phyloP scores from a whole-genome alignment of 2,888 invertebrate species.

The Lissocephala sabroskyi region DNA sequence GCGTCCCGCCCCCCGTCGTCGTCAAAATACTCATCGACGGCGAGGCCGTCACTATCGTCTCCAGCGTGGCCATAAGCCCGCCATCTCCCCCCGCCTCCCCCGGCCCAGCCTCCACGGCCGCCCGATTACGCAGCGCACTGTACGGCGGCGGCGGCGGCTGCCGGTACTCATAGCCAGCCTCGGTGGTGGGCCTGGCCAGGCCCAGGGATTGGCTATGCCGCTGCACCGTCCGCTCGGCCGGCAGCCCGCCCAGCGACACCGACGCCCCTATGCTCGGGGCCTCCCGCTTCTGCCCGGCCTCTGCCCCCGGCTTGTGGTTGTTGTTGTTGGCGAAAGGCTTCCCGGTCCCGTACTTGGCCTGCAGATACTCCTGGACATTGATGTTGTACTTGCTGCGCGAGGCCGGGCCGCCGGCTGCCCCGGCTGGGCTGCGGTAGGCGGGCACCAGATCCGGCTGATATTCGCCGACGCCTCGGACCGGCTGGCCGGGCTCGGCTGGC shows the following conservation, averaged over 20 bases:
- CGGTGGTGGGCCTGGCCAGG: conserved; percentile 32
- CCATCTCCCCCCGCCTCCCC: not conserved
- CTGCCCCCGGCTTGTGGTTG: not conserved
- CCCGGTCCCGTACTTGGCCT: conserved; percentile 21
- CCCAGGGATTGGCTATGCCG: conserved; percentile 37
- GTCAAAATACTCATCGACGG: not conserved
- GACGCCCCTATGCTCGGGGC: conserved; percentile 9
- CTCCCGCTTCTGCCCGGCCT: conserved; percentile 4
- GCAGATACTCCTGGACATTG: conserved; percentile 31
- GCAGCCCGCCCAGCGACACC: not conserved
- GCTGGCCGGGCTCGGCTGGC: no score
- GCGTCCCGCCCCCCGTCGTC: not conserved
- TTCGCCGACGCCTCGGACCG: conserved; percentile 12
- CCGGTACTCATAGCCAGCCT: conserved; percentile 45
- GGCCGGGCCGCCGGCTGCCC: not conserved
- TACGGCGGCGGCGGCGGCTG: conserved; percentile 57
- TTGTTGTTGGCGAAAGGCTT: not conserved
- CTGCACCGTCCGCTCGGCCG: conserved; percentile 13
- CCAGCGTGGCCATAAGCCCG: not conserved
- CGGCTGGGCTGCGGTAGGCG: conserved; percentile 7
- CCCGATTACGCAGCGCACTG: conserved; percentile 20
- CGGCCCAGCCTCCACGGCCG: no score
- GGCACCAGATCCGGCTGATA: conserved; percentile 25
- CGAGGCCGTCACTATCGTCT: conserved; percentile 1
- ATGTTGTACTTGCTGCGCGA: conserved; percentile 26